phyloP scores from a whole-genome alignment of 2,888 invertebrate species.

The Chirona hameri region DNA sequence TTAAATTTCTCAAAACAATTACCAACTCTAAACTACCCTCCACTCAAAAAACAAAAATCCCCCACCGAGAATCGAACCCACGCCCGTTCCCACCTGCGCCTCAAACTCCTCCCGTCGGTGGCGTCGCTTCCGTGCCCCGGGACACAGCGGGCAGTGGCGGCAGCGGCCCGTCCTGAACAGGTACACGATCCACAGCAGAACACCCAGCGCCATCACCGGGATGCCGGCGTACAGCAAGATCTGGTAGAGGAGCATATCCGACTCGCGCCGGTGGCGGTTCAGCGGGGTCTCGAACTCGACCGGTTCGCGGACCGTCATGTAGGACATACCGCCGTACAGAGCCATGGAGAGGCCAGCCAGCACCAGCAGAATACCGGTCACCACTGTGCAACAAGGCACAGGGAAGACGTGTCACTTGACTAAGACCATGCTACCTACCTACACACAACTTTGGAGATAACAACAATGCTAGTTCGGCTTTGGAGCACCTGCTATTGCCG shows the following conservation, averaged over 20 bases:
- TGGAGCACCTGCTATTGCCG: too few species aligned
- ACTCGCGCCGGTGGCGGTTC: background rate
- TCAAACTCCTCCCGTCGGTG: background rate
- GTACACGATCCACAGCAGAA: background rate
- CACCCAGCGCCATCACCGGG: background rate
- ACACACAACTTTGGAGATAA: too few species aligned
- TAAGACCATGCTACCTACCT: too few species aligned
- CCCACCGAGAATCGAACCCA: too few species aligned
- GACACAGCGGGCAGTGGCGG: background rate
- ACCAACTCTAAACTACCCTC: too few species aligned
- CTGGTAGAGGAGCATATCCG: background rate
- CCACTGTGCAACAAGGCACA: background rate
- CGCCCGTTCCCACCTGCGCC: background rate
- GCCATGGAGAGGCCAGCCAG: background rate
- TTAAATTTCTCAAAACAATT: too few species aligned
- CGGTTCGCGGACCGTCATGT: constrained; percentile 8
- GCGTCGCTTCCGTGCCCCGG: background rate
- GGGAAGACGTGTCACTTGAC: too few species aligned
- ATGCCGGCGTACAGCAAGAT: background rate
- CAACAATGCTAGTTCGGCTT: too few species aligned
- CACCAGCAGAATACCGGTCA: background rate
- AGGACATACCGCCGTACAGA: constrained; percentile 3
- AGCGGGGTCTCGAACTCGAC: background rate
- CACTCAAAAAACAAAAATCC: too few species aligned
- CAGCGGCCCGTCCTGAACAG: constrained; percentile 1